Evolutionary conservation across 2,888 invertebrate species (phyloP), one percentile per base, ranked within the genome.

Genomic region (Dorcus hopei): DNA sequence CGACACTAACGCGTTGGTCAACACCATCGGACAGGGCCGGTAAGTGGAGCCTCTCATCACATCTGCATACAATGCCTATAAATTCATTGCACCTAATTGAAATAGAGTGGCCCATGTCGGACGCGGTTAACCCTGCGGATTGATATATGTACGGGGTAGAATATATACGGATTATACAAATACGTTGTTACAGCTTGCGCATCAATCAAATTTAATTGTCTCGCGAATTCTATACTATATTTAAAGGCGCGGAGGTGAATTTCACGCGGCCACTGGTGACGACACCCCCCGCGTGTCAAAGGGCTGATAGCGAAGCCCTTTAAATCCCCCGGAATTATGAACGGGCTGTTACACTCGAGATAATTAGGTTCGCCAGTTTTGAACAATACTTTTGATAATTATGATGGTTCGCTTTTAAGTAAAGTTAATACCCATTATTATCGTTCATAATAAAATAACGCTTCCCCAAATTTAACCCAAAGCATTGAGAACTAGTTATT

Each of bases 41-140:
- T 56, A 19, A 56, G 51, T 50, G 50, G 56, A 45, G 38, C 38
- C 43, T 56, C 51, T 53, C 52, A 57, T 57, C 45, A 38, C 49
- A 61, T 62, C 58, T 59, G 53, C 62, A 62, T 62, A 57, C 45
- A 59, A 52, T 54, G 57, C 52, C 57, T 54, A 62, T 62, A 62
- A 62, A 62, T 62, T 58, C 58, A 55, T 58, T 54, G 59, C 49
- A 54, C 49, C 62, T 62, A 62, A 62, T 62, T 62, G 62, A 62
- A 62, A 62, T 56, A 47, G 61, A 58, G 57, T 54, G 55, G 45
- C 58, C 58, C 45, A 33, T 49, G 54, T 52, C 52, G 52, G 53
- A 45, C 54, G 54, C 38, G 56, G 56, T 56, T 56, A 56, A 51
- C 56, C 56, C 40, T 45, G 47, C 23, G 47, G 19, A 50, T 56